Percentiles rank a stretch among this genome's conserved stretches.
phyloP scores from a whole-genome alignment of 2,888 invertebrate species.

The Ecdyonurus torrentis region DNA sequence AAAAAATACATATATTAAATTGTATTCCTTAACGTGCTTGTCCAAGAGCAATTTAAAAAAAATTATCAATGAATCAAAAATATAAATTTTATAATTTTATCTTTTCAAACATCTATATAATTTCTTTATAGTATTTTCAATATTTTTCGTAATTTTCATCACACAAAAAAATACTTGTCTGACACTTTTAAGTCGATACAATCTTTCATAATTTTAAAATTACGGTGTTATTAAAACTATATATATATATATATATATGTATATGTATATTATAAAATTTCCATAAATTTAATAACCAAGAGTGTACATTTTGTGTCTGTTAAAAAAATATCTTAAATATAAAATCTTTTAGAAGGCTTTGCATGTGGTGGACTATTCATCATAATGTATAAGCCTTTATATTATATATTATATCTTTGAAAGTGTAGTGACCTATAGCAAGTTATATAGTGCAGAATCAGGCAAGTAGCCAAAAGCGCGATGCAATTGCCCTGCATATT shows the following conservation, averaged over 20 bases:
- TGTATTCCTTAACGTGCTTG: no score
- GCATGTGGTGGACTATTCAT: background rate
- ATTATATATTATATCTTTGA: background rate
- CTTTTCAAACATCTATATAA: no score
- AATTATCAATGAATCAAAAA: no score
- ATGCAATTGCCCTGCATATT: background rate
- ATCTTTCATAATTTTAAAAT: background rate
- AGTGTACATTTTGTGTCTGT: background rate
- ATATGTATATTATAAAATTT: background rate
- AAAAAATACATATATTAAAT: no score
- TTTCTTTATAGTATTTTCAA: no score
- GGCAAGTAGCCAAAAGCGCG: background rate
- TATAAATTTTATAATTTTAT: no score
- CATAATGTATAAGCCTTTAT: background rate
- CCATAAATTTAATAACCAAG: background rate
- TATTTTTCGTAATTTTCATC: no score
- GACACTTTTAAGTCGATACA: background rate
- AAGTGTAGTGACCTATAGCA: background rate
- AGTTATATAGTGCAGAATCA: background rate
- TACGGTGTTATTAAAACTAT: no score
- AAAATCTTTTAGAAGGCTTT: background rate
- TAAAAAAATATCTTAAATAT: no score
- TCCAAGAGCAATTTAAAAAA: no score
- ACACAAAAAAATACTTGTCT: no score
- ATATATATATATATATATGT: no score